Percentiles rank a stretch among this genome's conserved stretches.
Conservation (phyloP, 2,888 invertebrate genomes). For the Hesperia comma region DNA sequence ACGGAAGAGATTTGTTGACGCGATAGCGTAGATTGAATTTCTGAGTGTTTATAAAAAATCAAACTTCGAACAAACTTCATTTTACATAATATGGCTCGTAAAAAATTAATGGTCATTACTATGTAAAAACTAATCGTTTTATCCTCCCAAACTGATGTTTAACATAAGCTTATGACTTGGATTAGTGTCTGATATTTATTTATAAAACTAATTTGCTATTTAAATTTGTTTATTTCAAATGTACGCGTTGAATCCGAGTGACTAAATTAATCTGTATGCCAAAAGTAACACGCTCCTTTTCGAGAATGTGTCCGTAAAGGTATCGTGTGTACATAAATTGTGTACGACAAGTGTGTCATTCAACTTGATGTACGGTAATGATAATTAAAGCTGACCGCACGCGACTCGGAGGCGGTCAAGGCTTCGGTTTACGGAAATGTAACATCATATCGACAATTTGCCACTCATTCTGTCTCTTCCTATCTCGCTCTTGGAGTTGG, state of each 20-base stretch:
- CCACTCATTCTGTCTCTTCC: neutral
- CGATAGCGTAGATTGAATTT: too few relatives aligned
- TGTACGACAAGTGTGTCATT: conserved; percentile 18
- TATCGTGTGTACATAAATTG: neutral
- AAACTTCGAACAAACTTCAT: too few relatives aligned
- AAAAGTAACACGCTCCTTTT: too few relatives aligned
- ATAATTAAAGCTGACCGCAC: conserved; percentile 23
- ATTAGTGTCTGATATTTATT: neutral
- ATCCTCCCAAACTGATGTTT: too few relatives aligned
- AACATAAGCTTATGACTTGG: too few relatives aligned
- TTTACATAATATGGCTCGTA: too few relatives aligned
- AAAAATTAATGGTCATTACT: too few relatives aligned
- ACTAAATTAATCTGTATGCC: neutral
- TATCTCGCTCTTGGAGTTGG: neutral
- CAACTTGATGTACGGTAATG: conserved; percentile 23
- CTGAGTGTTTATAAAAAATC: too few relatives aligned
- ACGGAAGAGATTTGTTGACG: too few relatives aligned
- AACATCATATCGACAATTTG: neutral
- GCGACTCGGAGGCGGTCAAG: conserved; percentile 9
- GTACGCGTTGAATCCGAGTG: neutral
- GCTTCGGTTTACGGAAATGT: conserved; percentile 17
- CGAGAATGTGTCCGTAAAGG: too few relatives aligned
- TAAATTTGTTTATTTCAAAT: neutral
- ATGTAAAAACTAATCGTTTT: too few relatives aligned
- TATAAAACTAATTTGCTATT: neutral